phyloP scores from a whole-genome alignment of 2,888 invertebrate species.

The Carpatolechia fugitivella region DNA sequence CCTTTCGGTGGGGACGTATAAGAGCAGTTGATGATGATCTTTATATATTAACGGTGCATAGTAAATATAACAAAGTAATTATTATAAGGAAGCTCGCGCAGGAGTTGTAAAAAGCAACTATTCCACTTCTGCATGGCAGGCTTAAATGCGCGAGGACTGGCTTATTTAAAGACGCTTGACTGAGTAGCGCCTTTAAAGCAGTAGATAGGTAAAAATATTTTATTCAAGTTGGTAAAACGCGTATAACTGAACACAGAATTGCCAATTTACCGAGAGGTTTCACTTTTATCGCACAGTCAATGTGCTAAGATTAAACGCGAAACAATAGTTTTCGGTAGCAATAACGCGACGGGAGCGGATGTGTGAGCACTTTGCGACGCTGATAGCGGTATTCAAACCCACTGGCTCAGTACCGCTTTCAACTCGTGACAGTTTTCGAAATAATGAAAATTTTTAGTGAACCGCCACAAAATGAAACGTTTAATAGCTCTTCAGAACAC shows the following conservation, averaged over 20 bases:
- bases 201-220: too few species aligned
- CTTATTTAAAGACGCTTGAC: too few species aligned
- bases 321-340: constrained; percentile 11
- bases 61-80: too few species aligned
- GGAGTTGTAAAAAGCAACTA: too few species aligned
- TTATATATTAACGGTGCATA: too few species aligned
- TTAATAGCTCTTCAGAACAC: too few species aligned
- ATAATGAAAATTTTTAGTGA: constrained; percentile 39
- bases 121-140: too few species aligned
- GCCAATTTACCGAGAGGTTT: not conserved
- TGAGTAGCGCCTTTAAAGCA: too few species aligned
- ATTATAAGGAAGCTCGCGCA: too few species aligned
- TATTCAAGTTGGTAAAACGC: not conserved
- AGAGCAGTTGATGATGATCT: too few species aligned
- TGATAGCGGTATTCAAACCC: constrained; percentile 45
- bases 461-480: constrained; percentile 1
- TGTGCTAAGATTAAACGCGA: constrained; percentile 5
- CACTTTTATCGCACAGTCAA: not conserved
- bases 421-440: constrained; percentile 42
- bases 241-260: not conserved
- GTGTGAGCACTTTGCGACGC: constrained; percentile 23
- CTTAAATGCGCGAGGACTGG: too few species aligned
- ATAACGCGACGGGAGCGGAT: constrained; percentile 1
- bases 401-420: constrained; percentile 48
- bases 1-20: too few species aligned